phyloP scores from a whole-genome alignment of 2,797 vertebrate genomes.

The Sorex maritimensis region DNA sequence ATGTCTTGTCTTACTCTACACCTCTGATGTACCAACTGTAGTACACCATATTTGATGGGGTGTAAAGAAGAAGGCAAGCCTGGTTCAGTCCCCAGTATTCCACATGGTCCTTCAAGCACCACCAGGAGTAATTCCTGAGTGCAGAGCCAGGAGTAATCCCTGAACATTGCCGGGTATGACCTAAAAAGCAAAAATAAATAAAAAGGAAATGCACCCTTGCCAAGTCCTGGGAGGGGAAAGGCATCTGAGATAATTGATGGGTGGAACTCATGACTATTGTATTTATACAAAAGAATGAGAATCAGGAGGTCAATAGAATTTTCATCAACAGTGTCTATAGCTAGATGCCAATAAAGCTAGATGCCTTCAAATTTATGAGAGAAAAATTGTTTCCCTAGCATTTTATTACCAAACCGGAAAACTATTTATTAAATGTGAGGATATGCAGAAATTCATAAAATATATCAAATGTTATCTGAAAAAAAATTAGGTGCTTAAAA shows the following conservation, averaged over 20 bases:
- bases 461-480: slow-evolving; percentile 2
- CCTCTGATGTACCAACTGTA: too few species aligned
- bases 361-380: not conserved
- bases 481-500: slow-evolving; percentile 26
- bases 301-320: not conserved
- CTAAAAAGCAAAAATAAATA: not conserved
- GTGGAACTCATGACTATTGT: not conserved
- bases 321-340: not conserved
- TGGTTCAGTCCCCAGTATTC: too few species aligned
- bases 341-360: not conserved
- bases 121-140: too few species aligned
- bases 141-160: too few species aligned
- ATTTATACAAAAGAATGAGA: not conserved
- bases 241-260: not conserved
- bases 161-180: too few species aligned
- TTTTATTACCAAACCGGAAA: not conserved
- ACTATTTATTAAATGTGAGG: not conserved
- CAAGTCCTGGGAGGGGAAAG: not conserved
- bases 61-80: too few species aligned
- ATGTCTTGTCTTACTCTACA: too few species aligned
- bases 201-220: not conserved
- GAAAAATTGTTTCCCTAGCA: not conserved
- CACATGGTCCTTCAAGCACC: too few species aligned
- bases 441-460: slow-evolving; percentile 27
- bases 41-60: too few species aligned